Evolutionary conservation across 2,113 vertebrate genomes (phyloP), one percentile per base, ranked within the genome.

Genomic region (Carlito syrichta): DNA sequence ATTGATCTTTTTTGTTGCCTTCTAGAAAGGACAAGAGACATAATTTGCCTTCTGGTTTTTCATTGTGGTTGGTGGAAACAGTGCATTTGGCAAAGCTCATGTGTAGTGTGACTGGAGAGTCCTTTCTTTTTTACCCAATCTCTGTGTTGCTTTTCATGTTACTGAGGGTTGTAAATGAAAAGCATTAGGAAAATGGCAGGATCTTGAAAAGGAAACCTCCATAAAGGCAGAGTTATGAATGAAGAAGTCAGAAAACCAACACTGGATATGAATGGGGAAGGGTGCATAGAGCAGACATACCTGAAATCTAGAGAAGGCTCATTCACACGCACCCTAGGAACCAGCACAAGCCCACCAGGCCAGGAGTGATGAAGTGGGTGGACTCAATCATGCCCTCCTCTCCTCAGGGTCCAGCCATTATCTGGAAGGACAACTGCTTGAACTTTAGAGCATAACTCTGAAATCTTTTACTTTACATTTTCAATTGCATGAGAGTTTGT

Each of bases 311-410:
- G n/a, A 30, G 48, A 82, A 23, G 32, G 1, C 16, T 43, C 38
- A 8, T 11, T 7, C 14, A 22, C 1, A 0, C 0, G 0, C 32
- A 10, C 10, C 10, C 45, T 35, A 48, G 40, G 13, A 27, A 4
- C 35, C 50, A 16, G 6, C 12, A 62, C 10, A 1, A 50, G 32
- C 0, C 38, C 22, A 20, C 35, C 2, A 0, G 16, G 23, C 23
- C 27, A 5, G 74, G 10, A 12, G 5, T 6, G 45, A 43, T 10
- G 45, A 43, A 14, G 22, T 19, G 1, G 43, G 10, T 0, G 16
- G 58, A 27, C n/a, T 7, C 0, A 19, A 19, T 38, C 5, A 2
- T 4, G 3, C 13, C 2, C 32, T 27, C 2, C 50, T 56, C 69
- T 56, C n/a, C 4, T 22, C 2, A 32, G n/a, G 27, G 25, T 50